Evolutionary conservation across 2,113 vertebrate species (phyloP), one percentile per base, ranked within the genome.

Genomic region (Chrysochloris asiatica): DNA sequence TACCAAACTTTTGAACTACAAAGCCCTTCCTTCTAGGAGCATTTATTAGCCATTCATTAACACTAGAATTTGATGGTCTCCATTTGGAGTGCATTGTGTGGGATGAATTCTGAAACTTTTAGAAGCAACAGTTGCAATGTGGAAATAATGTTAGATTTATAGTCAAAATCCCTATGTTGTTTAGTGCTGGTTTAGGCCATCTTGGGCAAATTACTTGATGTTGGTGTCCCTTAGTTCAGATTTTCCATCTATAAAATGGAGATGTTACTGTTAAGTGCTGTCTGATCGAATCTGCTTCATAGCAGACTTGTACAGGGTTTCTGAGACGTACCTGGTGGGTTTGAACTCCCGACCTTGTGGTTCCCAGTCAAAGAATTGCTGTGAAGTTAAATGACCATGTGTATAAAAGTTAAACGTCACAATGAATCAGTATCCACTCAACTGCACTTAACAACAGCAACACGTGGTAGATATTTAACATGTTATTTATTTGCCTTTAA

Each of bases 11-110:
- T 77, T n/a, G n/a, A n/a, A n/a, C n/a, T n/a, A n/a, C n/a, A n/a
- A n/a, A 77, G 16, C 33, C 38, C n/a, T 54, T 45, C 45, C 89
- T 93, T 91, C 47, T 91, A 14, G 65, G 67, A 75, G 87, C 24
- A 75, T 72, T 54, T 61, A 11, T 79, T 83, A 83, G 52, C 8
- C 47, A 77, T 26, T 38, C 63, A 88, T 61, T 77, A 52, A 84
- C 17, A n/a, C n/a, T n/a, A 13, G 54, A 72, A 13, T 52, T 84
- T 83, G 8, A 0, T 47, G 78, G n/a, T 17, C 67, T 43, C 87
- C 33, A 77, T 61, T 54, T 72, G 69, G 72, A 45, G 86, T 69
- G 59, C 12, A 28, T 17, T 38, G 38, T 10, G 8, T 56, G 41
- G 73, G 38, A 52, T 67, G 77, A 63, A 80, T 71, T 80, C 50